These are phyloP conservation scores for Cyclina sinensis DNA, from an alignment of 1,140 invertebrate genomes.

Conservation along the genomic window DNA sequence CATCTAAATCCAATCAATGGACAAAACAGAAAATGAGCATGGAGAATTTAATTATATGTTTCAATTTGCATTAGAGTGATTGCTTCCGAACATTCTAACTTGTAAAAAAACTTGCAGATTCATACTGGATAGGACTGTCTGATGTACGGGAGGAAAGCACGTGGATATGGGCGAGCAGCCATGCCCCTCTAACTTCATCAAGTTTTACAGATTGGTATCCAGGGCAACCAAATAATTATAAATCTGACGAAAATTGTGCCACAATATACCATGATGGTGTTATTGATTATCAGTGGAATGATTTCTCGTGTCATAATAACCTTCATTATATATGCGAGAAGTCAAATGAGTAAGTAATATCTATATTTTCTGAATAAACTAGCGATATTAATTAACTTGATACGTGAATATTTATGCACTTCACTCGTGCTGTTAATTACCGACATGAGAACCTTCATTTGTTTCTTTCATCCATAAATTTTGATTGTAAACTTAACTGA, in stretches of 20 bases:
- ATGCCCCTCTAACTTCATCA: neutral
- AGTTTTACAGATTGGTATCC: neutral
- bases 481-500: too few species aligned
- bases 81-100: too few species aligned
- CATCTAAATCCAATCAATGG: neutral
- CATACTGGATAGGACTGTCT: conserved; percentile 16
- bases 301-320: neutral
- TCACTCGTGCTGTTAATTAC: too few species aligned
- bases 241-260: conserved; percentile 8
- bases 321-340: conserved; percentile 21
- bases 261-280: neutral
- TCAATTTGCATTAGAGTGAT: neutral
- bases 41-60: neutral
- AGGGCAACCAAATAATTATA: conserved; percentile 6
- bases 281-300: conserved; percentile 4
- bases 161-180: conserved; percentile 29
- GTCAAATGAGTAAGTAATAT: too few species aligned
- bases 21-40: neutral
- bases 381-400: too few species aligned
- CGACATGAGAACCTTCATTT: too few species aligned
- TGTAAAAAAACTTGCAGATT: neutral
- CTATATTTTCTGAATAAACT: too few species aligned
- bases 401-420: too few species aligned
- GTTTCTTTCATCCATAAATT: too few species aligned
- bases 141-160: conserved; percentile 18